Percentiles rank a stretch among this genome's conserved stretches.
Evolutionary conservation across 2,797 vertebrate species (phyloP).

Genomic region (Pogoniulus pusillus): DNA sequence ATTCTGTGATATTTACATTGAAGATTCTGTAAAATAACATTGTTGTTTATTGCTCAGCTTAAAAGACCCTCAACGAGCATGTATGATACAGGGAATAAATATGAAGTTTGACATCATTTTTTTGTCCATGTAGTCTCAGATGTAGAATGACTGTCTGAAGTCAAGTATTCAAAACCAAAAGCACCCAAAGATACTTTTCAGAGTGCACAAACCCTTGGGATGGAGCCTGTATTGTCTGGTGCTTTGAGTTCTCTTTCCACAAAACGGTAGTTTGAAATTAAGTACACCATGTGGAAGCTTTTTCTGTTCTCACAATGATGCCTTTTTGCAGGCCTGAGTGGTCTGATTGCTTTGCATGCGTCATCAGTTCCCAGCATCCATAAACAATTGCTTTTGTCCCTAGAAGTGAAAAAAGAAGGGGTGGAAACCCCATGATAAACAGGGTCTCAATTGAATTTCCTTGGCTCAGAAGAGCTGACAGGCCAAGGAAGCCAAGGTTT

Average conservation of each 20-base stretch:
- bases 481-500: constrained; percentile 50
- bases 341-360: constrained; percentile 35
- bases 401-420: constrained; percentile 53
- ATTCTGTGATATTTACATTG: neutral
- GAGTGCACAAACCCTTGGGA: neutral
- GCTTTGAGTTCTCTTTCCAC: neutral
- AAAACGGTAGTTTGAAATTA: constrained; percentile 23
- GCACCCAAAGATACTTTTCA: neutral
- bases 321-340: constrained; percentile 49
- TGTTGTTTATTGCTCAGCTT: neutral
- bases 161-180: neutral
- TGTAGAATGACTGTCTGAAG: neutral
- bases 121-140: neutral
- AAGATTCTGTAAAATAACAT: neutral
- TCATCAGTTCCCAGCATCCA: constrained; percentile 35
- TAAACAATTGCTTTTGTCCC: constrained; percentile 53
- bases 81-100: neutral
- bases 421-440: constrained; percentile 47
- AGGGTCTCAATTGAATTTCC: constrained; percentile 59
- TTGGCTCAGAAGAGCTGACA: constrained; percentile 42
- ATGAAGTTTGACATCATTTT: neutral
- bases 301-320: constrained; percentile 40
- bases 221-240: neutral
- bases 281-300: constrained; percentile 9
- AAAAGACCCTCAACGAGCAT: neutral